A percentile compares a stretch with the other conserved stretches of the same genome.
phyloP scores from a whole-genome alignment of 2,797 vertebrate genomes.

The Enteromius anoplus region DNA sequence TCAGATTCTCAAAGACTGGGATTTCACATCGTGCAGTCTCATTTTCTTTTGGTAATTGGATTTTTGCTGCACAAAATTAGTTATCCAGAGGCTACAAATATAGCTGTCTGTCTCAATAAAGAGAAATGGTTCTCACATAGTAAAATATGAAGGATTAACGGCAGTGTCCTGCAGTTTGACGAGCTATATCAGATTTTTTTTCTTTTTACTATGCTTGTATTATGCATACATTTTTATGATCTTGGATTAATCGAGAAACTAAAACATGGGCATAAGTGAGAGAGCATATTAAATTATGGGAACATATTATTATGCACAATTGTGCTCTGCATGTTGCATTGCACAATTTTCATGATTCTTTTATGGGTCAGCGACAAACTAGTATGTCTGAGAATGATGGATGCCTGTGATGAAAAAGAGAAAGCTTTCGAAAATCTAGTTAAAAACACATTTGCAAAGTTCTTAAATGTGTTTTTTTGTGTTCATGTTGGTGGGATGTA shows the following conservation, averaged over 20 bases:
- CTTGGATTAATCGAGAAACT: slow-evolving; percentile 10
- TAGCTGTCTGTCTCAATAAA: slow-evolving; percentile 29
- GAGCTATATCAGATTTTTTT: not conserved
- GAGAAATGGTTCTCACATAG: not conserved
- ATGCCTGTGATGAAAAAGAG: slow-evolving; percentile 17
- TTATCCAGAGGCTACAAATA: slow-evolving; percentile 3
- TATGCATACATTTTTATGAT: slow-evolving; percentile 13
- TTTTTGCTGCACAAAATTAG: slow-evolving; percentile 53
- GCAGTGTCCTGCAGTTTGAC: slow-evolving; percentile 2
- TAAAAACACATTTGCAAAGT: slow-evolving; percentile 4
- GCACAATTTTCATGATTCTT: slow-evolving; percentile 1
- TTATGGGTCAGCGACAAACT: not conserved
- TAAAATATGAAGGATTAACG: not conserved
- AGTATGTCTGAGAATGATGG: slow-evolving; percentile 17
- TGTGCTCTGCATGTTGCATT: not conserved
- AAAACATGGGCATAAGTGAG: slow-evolving; percentile 3
- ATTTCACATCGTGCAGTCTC: slow-evolving; percentile 74
- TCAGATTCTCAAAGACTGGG: slow-evolving; percentile 71
- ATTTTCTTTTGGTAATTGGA: slow-evolving; percentile 68
- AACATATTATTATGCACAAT: slow-evolving; percentile 3
- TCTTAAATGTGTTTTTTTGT: not conserved
- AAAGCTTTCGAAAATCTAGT: not conserved
- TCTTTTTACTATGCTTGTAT: not conserved
- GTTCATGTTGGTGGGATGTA: not conserved
- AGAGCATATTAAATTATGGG: slow-evolving; percentile 5